A percentile compares a stretch with the other conserved stretches of the same genome.
phyloP scores from a whole-genome alignment of 1,140 invertebrate species.

The Drosophila virilis region DNA sequence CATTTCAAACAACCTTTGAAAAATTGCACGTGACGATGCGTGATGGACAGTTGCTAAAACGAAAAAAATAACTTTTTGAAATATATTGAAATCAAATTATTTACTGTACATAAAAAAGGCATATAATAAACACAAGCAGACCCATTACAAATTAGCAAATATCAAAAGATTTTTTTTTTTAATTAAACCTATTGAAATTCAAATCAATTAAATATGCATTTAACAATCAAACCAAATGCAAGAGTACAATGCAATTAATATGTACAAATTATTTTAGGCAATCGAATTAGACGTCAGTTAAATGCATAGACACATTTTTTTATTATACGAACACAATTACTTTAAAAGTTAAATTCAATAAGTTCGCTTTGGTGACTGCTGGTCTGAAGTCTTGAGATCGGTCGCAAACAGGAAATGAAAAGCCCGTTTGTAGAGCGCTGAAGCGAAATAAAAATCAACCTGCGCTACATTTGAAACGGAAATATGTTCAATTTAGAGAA shows the following conservation, averaged over 20 bases:
- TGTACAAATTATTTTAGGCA: neutral
- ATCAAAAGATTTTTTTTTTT: slow-evolving; percentile 47
- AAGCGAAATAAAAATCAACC: slow-evolving; percentile 6
- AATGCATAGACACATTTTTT: no score
- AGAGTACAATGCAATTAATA: neutral
- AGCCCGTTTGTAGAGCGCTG: slow-evolving; percentile 43
- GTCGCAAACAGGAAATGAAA: slow-evolving; percentile 69
- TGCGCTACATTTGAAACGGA: slow-evolving; percentile 60
- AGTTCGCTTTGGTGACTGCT: slow-evolving; percentile 17
- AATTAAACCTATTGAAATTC: neutral
- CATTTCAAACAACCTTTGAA: slow-evolving; percentile 54
- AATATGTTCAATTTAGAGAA: slow-evolving; percentile 77
- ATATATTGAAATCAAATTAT: slow-evolving; percentile 54
- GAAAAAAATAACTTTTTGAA: slow-evolving; percentile 38
- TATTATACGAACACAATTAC: neutral
- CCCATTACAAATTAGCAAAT: neutral
- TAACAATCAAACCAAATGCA: no score
- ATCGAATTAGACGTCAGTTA: no score
- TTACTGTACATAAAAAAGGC: slow-evolving; percentile 19
- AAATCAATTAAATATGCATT: neutral
- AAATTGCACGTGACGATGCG: neutral
- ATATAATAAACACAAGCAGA: slow-evolving; percentile 12
- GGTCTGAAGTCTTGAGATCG: slow-evolving; percentile 22
- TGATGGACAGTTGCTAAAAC: slow-evolving; percentile 16
- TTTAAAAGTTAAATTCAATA: slow-evolving; percentile 13